Percentiles rank a stretch among this genome's conserved stretches.
Evolutionary conservation across 2,113 vertebrate species (phyloP).

Genomic region (Meriones unguiculatus): DNA sequence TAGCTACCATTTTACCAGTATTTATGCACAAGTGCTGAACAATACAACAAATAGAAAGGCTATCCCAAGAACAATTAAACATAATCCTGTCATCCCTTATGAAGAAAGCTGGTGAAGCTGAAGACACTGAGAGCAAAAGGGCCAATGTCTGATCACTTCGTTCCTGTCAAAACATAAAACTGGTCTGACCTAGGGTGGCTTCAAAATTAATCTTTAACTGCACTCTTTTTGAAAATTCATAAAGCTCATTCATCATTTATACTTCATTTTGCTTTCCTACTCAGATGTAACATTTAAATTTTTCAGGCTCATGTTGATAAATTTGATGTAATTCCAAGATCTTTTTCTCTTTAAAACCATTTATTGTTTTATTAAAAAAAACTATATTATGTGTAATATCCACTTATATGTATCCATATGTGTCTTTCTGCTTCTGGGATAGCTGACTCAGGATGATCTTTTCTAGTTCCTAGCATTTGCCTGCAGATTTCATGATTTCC

Average conservation of each 20-base stretch:
- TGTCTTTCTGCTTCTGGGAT: too few relatives aligned
- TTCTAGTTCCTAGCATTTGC: too few relatives aligned
- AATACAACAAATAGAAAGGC: not conserved
- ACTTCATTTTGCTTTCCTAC: not conserved
- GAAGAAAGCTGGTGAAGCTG: not conserved
- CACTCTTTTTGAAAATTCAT: not conserved
- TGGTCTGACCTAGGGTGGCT: not conserved
- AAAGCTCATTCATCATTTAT: not conserved
- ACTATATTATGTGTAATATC: too few relatives aligned
- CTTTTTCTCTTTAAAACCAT: not conserved
- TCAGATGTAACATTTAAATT: not conserved
- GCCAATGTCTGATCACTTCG: not conserved
- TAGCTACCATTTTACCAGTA: not conserved
- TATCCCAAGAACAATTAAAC: not conserved
- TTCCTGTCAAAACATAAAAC: not conserved
- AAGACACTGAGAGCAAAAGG: not conserved
- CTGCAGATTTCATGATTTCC: too few relatives aligned
- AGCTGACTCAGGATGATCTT: too few relatives aligned
- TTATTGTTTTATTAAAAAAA: not conserved
- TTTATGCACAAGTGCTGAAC: not conserved
- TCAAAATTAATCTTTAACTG: not conserved
- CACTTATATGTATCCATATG: too few relatives aligned
- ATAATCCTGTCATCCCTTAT: not conserved
- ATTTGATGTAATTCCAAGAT: constrained; percentile 26
- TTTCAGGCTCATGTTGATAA: not conserved